Evolutionary conservation across 2,888 invertebrate genomes (phyloP).

Genomic region (Cheilosia vernalis): DNA sequence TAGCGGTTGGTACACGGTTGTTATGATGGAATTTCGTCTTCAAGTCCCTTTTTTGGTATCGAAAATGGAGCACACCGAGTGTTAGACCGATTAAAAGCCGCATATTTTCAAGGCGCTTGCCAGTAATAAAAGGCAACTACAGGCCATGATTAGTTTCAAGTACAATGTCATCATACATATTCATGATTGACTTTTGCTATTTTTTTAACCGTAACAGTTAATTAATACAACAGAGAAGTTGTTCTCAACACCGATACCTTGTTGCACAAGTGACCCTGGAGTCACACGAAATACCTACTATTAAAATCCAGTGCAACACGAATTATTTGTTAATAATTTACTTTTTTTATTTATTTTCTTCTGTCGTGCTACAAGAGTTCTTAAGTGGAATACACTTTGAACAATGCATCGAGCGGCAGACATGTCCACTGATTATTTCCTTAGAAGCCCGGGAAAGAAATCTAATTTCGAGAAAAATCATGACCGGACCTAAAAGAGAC

Average conservation of each 20-base stretch:
- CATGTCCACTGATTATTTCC: constrained; percentile 50
- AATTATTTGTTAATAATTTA: constrained; percentile 62
- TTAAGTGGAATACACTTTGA: constrained; percentile 46
- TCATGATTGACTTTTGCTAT: neutral
- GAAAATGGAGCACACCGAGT: constrained; percentile 26
- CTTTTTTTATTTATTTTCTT: constrained; percentile 13
- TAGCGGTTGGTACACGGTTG: neutral
- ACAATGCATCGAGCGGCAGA: constrained; percentile 14
- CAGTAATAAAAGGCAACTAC: constrained; percentile 30
- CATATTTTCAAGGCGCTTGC: constrained; percentile 33
- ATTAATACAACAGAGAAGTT: neutral
- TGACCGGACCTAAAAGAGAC: constrained; percentile 42
- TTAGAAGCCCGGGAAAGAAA: constrained; percentile 3
- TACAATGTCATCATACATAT: constrained; percentile 37
- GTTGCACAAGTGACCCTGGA: constrained; percentile 36
- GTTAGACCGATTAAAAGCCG: neutral
- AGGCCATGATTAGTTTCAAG: constrained; percentile 38
- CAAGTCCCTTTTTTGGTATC: constrained; percentile 32
- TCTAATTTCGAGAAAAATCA: constrained; percentile 44
- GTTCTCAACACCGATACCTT: neutral
- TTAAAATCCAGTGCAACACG: constrained; percentile 64
- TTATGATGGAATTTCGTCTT: constrained; percentile 4
- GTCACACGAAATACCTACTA: constrained; percentile 46
- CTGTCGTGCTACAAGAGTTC: constrained; percentile 39
- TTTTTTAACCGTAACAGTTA: neutral